phyloP scores from a whole-genome alignment of 1,140 invertebrate genomes.

The Drosophila virilis region DNA sequence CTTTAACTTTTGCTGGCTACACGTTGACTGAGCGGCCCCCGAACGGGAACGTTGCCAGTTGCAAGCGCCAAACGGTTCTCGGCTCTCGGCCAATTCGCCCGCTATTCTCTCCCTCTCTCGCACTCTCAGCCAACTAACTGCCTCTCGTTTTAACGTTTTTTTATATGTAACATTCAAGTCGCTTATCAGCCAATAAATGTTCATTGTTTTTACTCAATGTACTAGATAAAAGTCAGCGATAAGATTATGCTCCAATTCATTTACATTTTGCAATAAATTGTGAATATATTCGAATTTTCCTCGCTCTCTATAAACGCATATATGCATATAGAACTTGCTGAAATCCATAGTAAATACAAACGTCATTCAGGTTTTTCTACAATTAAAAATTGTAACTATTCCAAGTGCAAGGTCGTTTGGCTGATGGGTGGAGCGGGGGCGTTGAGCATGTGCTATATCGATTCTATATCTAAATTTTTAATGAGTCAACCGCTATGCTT shows the following conservation, averaged over 20 bases:
- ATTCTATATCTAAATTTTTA: conserved; percentile 53
- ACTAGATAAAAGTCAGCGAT: conserved; percentile 61
- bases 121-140: conserved; percentile 2
- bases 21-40: conserved; percentile 64
- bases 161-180: conserved; percentile 28
- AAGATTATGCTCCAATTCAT: conserved; percentile 57
- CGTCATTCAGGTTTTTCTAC: not conserved
- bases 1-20: conserved; percentile 71
- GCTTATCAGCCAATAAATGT: conserved; percentile 61
- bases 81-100: conserved; percentile 50
- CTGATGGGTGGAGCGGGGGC: conserved; percentile 17
- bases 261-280: conserved; percentile 61
- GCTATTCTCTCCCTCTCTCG: conserved; percentile 11
- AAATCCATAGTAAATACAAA: not conserved
- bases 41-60: conserved; percentile 60
- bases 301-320: not conserved
- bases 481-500: conserved; percentile 55
- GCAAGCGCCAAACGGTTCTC: conserved; percentile 45
- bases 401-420: conserved; percentile 45
- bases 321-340: not conserved
- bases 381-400: conserved; percentile 10
- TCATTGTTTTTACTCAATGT: conserved; percentile 40
- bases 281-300: not conserved
- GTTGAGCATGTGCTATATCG: conserved; percentile 50
- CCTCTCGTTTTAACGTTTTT: conserved; percentile 14